These are phyloP conservation scores for Ditylenchus dipsaci DNA, from an alignment of 1,140 invertebrate genomes.

Conservation along the genomic window DNA sequence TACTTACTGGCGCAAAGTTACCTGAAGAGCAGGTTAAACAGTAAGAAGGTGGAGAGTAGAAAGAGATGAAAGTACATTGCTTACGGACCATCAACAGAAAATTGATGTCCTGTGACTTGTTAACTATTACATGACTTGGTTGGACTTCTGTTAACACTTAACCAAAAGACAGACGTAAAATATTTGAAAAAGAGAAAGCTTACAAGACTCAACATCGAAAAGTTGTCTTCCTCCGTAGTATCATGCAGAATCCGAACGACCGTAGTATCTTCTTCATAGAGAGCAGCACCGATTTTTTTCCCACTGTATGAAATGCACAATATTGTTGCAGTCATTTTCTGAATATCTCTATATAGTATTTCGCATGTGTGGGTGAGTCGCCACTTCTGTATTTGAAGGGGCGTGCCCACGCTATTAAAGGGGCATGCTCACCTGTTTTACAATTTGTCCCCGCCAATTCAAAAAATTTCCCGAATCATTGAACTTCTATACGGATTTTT, in stretches of 20 bases:
- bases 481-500: no score
- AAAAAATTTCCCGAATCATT: no score
- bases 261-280: conserved; percentile 21
- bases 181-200: not conserved
- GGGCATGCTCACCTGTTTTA: no score
- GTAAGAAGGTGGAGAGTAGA: not conserved
- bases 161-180: not conserved
- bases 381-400: no score
- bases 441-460: no score
- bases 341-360: no score
- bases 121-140: conserved; percentile 19
- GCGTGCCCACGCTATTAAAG: no score
- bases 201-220: conserved; percentile 14
- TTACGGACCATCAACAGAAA: conserved; percentile 12
- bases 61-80: conserved; percentile 18
- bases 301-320: conserved; percentile 21
- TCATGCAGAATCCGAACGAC: conserved; percentile 16
- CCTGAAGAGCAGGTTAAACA: not conserved
- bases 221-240: conserved; percentile 23
- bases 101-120: conserved; percentile 15
- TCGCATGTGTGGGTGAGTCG: no score
- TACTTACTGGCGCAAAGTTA: not conserved
- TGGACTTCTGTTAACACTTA: conserved; percentile 17
- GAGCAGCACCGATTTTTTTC: conserved; percentile 20
- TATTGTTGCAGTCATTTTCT: conserved; percentile 8